Percentiles rank a stretch among this genome's conserved stretches.
phyloP scores from a whole-genome alignment of 2,888 invertebrate genomes.

The Anthophora plumipes region DNA sequence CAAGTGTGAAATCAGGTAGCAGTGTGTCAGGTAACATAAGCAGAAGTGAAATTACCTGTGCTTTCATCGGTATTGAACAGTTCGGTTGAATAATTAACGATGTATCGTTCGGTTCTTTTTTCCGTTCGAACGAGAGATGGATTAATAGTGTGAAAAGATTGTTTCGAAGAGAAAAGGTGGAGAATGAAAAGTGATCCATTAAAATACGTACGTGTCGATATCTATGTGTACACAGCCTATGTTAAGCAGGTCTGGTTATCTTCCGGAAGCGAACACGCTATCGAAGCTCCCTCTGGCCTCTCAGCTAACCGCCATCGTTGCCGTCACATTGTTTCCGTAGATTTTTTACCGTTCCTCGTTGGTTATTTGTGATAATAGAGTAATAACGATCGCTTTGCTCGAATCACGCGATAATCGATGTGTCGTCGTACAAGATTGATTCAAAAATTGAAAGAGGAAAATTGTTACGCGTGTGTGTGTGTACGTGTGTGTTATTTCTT shows the following conservation, averaged over 20 bases:
- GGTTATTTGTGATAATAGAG: slow-evolving; percentile 41
- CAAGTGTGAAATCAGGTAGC: not conserved
- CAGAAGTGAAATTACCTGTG: no score
- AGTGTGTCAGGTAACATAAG: not conserved
- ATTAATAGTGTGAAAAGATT: not conserved
- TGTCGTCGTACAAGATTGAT: not conserved
- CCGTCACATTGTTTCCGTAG: slow-evolving; percentile 51
- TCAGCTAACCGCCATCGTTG: slow-evolving; percentile 4
- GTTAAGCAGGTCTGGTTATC: slow-evolving; percentile 27
- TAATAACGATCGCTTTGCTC: slow-evolving; percentile 14
- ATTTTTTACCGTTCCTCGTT: slow-evolving; percentile 59
- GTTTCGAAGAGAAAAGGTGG: not conserved
- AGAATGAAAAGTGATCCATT: not conserved
- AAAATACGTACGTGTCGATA: slow-evolving; percentile 51
- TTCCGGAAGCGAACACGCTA: slow-evolving; percentile 1
- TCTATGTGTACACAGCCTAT: slow-evolving; percentile 59
- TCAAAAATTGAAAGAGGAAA: not conserved
- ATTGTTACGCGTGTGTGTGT: not conserved
- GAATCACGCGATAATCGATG: slow-evolving; percentile 3
- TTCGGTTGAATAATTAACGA: no score
- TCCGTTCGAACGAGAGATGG: not conserved
- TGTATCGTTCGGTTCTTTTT: no score
- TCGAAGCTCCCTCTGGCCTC: slow-evolving; percentile 36
- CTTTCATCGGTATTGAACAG: no score
- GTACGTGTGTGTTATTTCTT: not conserved